Evolutionary conservation across 2,797 vertebrate genomes (phyloP).

Genomic region (Octomys mimax): DNA sequence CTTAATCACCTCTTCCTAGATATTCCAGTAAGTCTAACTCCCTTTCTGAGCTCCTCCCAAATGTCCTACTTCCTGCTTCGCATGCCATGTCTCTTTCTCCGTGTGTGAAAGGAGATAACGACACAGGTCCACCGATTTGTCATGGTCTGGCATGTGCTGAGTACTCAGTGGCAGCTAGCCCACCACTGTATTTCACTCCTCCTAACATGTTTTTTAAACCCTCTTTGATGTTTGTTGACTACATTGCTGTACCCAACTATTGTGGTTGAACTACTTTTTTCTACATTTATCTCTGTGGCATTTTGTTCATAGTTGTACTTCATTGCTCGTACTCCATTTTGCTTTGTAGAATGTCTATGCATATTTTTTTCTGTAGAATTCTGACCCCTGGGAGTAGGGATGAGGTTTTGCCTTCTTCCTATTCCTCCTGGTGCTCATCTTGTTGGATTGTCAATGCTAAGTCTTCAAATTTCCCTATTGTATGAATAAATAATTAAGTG

Average conservation of each 20-base stretch:
- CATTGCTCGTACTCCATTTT: background rate
- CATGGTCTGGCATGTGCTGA: background rate
- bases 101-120: conserved; percentile 1
- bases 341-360: background rate
- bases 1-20: background rate
- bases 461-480: background rate
- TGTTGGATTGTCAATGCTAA: background rate
- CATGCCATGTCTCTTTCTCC: background rate
- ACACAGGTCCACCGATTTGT: background rate
- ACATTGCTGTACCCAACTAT: background rate
- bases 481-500: conserved; percentile 15
- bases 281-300: background rate
- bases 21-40: background rate
- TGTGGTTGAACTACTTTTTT: background rate
- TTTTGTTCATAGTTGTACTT: background rate
- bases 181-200: background rate
- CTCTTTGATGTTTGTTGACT: background rate
- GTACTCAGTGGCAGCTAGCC: background rate
- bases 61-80: background rate
- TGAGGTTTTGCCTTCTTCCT: background rate
- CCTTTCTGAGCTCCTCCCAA: background rate
- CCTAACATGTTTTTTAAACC: conserved; percentile 25
- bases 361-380: conserved; percentile 16
- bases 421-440: background rate
- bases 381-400: conserved; percentile 11